Base-by-base conservation (phyloP, 2,113 vertebrate species). In the Colistium nudipinnis region DNA sequence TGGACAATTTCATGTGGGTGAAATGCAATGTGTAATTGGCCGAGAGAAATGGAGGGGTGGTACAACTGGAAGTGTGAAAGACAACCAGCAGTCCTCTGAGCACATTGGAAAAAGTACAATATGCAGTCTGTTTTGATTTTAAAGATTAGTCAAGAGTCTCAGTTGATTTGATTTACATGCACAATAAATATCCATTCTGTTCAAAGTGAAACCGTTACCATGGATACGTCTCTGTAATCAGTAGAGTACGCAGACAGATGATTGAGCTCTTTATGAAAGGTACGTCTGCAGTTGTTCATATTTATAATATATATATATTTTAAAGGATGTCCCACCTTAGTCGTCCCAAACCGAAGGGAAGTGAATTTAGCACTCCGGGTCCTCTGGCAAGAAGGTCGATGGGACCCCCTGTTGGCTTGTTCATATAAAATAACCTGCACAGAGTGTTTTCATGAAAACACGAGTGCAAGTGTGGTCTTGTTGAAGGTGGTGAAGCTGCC, bases 11-110 rank as follows among this genome's bases (percentile, higher is more conserved):
- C 39, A 68, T 59, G 71, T 63, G 85, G 30, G 43, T 76, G 64
- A 78, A 71, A 76, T 55, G 51, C 20, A 72, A 84, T 57, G 74
- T 81, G 72, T 78, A 81, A 78, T 63, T 79, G 79, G 75, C 78
- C 69, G 53, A 38, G 64, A 75, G 19, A 85, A 75, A 24, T 60
- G 10, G 53, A 86, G 10, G 53, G 84, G 65, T 79, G 78, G 83
- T 80, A 72, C 64, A 86, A 80, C 48, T 63, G 45, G 28, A 76
- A 70, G 76, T 85, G 84, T 82, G 70, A 86, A 83, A 83, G 52
- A 86, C 49, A 57, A 75, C 36, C 60, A 73, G 38, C 70, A 53
- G 16, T 74, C 52, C 10, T 48, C 16, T 33, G 59, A 83, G 51
- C 80, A 82, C 78, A 81, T 79, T 80, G 77, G 68, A 64, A 76